phyloP scores from a whole-genome alignment of 2,113 vertebrate species.

The Salvelinus alpinus region DNA sequence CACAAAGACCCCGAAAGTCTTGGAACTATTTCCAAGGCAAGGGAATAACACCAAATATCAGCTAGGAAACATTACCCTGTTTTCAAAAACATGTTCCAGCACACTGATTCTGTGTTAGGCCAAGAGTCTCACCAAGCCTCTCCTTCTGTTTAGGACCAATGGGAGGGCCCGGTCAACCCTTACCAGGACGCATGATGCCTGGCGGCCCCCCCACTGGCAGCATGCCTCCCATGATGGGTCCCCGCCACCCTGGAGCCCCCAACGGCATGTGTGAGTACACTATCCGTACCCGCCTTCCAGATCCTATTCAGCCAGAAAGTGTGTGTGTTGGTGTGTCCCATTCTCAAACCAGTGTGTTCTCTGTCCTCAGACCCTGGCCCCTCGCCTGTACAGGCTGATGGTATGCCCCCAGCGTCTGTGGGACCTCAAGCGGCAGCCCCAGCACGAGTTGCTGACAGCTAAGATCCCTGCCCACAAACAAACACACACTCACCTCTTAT shows the following conservation, averaged over 20 bases:
- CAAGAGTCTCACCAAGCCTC: background rate
- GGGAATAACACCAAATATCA: no score
- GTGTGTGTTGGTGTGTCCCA: background rate
- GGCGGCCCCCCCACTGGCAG: slow-evolving; percentile 69
- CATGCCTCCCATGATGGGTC: slow-evolving; percentile 84
- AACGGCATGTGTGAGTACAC: slow-evolving; percentile 92
- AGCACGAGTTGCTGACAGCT: slow-evolving; percentile 70
- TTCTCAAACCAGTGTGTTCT: background rate
- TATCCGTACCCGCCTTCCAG: background rate
- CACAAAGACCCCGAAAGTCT: no score
- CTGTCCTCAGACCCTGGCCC: slow-evolving; percentile 60
- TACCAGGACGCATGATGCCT: slow-evolving; percentile 84
- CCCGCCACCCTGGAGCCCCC: slow-evolving; percentile 84
- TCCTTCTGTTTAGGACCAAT: slow-evolving; percentile 77
- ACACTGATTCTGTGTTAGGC: background rate
- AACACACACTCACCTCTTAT: slow-evolving; percentile 26
- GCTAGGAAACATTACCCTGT: no score
- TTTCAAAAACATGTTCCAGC: no score
- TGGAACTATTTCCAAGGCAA: no score
- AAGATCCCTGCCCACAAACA: slow-evolving; percentile 29
- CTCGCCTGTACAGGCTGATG: slow-evolving; percentile 77
- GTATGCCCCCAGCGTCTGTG: slow-evolving; percentile 75
- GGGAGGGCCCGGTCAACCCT: slow-evolving; percentile 79
- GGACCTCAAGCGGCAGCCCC: slow-evolving; percentile 76
- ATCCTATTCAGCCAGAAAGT: background rate